Base-by-base conservation (phyloP, 92 coral and sea anemone genomes). In the Epizoanthus rinbou region DNA sequence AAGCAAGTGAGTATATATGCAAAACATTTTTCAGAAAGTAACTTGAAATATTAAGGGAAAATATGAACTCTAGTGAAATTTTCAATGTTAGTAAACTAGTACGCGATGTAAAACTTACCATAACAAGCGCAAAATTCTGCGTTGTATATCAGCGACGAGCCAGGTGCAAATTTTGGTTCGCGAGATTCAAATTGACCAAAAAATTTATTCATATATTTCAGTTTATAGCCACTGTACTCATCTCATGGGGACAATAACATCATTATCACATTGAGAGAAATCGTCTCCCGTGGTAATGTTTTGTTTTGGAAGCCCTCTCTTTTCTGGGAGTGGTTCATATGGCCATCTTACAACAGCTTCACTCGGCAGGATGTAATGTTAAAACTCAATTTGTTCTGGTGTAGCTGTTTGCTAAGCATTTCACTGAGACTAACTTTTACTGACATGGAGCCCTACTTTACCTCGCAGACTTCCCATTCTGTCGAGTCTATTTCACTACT, bases 131-230 rank as follows among this genome's bases (percentile, higher is more conserved):
- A 14, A 13, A 23, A 9, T 19, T 18, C 81, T 60, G 19, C 14
- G 56, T 22, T 60, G 37, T 23, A 60, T 41, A 63, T 19, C 54
- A 50, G 14, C 54, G 8, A 35, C 33, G 16, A 18, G 71, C 70
- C 82, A 78, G 82, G 82, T 78, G 82, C 82, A 78, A 62, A 78
- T 43, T 10, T 43, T 31, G 56, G 28, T 59, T 78, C 37, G 71
- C n/a, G 69, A 59, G 71, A 78, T 60, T 78, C 57, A 62, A 78
- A 78, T 60, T 78, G 82, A 41, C 10, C 57, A 19, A 19, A 75
- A 59, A 78, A 59, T 39, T 78, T 78, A 78, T 78, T 78, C 82
- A 78, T 60, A 78, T 78, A 60, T 78, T 78, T 78, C 23, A 60
- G 82, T 60, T 78, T 41, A 43, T 31, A 78, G 47, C 82, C 82